Evolutionary conservation across 2,113 vertebrate genomes (phyloP).

Genomic region (Crotalus tigris): DNA sequence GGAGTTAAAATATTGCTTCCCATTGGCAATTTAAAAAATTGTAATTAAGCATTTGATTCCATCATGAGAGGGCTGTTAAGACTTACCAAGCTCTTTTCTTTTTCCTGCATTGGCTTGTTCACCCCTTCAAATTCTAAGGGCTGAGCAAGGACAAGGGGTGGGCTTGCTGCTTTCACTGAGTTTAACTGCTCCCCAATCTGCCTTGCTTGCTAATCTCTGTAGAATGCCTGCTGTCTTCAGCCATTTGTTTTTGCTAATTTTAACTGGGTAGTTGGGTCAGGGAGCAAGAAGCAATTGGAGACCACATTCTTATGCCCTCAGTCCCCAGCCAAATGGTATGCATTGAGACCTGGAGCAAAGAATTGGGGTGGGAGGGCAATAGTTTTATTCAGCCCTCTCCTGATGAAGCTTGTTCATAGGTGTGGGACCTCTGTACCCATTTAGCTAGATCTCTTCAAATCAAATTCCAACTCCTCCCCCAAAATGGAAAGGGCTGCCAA

Average conservation of each 20-base stretch:
- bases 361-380: fast-evolving
- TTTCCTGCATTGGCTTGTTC: neutral
- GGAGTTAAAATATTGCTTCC: neutral
- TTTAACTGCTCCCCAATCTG: neutral
- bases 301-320: neutral
- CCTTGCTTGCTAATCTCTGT: neutral
- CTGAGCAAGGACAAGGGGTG: constrained; percentile 6
- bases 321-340: neutral
- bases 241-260: constrained; percentile 23
- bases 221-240: neutral
- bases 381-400: constrained; percentile 13
- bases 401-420: constrained; percentile 18
- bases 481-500: constrained; percentile 22
- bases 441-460: neutral
- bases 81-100: neutral
- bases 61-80: constrained; percentile 45
- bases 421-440: neutral
- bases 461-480: neutral
- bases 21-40: neutral
- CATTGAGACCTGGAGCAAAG: neutral
- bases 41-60: neutral
- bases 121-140: neutral
- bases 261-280: neutral
- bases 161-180: neutral
- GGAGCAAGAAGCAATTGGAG: neutral